Evolutionary conservation across 1,140 invertebrate genomes (phyloP), one percentile per base, ranked within the genome.

Genomic region (Drosophila kepulauana): DNA sequence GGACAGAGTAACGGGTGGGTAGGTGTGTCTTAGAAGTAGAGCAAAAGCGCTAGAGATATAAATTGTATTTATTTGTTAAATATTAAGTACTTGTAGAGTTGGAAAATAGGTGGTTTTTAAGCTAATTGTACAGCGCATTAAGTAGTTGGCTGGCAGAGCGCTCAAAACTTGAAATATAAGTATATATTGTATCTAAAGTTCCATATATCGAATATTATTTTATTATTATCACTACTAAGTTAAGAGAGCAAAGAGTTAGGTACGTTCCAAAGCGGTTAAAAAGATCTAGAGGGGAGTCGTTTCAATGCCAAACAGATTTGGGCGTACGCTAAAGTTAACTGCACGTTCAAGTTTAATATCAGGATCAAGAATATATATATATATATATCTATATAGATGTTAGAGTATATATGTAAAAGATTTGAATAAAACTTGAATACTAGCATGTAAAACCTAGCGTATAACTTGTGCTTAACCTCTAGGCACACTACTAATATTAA

Each of bases 91-190:
- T 58, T 63, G 16, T 28, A 78, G 52, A 78, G 54, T 88, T 79
- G 71, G 79, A 89, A 88, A 85, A 89, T 75, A 88, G 56, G 78
- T 87, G 80, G 61, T 63, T 65, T 63, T 38, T 74, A 88, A 89
- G 85, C 85, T 88, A 88, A 84, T 89, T 88, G 84, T 88, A 88
- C 85, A 88, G 85, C 85, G 85, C 84, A 87, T 89, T 89, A 85
- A 74, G 56, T 81, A 78, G 69, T 88, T 89, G 85, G 85, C 85
- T 88, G 85, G 85, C 85, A 89, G 81, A 88, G 85, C 78, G 78
- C 85, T 88, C 77, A 77, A 89, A 69, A 85, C 85, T 87, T 89
- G 85, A 88, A 88, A 88, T 71, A 84, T 78, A 78, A 52, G 46
- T 57, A 73, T 69, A 43, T 69, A 43, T 43, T 43, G 41, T 43